Evolutionary conservation across 2,113 vertebrate genomes (phyloP), one percentile per base, ranked within the genome.

Genomic region (Nibea albiflora): DNA sequence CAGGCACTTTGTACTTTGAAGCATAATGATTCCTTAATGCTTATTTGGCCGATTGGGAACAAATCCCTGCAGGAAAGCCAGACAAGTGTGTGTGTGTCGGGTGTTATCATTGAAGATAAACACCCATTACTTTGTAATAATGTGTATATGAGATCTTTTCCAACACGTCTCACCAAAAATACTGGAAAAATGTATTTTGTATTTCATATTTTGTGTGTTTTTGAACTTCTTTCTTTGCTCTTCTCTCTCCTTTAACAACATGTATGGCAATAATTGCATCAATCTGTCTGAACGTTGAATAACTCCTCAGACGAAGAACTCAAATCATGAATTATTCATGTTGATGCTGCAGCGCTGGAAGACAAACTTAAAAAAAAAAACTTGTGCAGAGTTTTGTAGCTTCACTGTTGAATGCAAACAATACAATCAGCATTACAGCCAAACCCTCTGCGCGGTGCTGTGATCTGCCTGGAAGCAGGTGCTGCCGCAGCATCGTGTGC

Each of bases 401-500:
- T 14, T 4, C 3, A n/a, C 56, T 46, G 46, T 3, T 60, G 47
- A 60, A 61, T n/a, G 24, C 61, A 24, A 63, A 42, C 47, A 3
- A 6, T n/a, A 19, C 42, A 26, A 22, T 26, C 39, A 7, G 54
- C 9, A 1, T 15, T 10, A 26, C 12, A 22, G 35, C 3, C 11
- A 11, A 42, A 35, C 35, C 35, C 9, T 6, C 20, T 57, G 52
- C 7, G 0, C 3, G 4, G 6, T 3, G 61, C 0, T 3, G 28
- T 12, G 44, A 31, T 52, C 9, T 14, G 28, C 28, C 31, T 19
- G 10, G 50, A 14, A 73, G 64, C 84, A 78, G 84, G 24, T 65
- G 74, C 24, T 70, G 74, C 24, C 7, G 64, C 31, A 61, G 58
- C 56, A 47, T 60, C 31, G 39, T 4, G 12, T 17, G n/a, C 52